Evolutionary conservation across 2,797 vertebrate species (phyloP).

Genomic region (Cossypha caffra): DNA sequence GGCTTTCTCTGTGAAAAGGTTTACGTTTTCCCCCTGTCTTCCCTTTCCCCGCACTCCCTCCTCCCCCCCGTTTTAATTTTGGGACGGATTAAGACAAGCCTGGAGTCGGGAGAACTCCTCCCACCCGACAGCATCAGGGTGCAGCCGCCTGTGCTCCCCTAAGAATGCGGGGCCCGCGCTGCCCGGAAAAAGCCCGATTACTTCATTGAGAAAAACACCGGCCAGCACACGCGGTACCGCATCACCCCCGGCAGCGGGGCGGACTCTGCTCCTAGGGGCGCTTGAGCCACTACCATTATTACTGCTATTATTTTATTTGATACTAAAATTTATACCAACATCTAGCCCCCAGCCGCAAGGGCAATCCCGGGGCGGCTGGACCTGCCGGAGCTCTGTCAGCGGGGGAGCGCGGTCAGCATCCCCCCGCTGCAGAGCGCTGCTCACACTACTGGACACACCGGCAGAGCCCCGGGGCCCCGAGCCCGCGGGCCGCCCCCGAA

Average conservation of each 20-base stretch:
- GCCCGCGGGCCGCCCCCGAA: background rate
- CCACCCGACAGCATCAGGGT: background rate
- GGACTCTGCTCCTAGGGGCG: background rate
- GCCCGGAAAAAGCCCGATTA: background rate
- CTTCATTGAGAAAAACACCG: constrained; percentile 7
- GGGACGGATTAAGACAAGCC: background rate
- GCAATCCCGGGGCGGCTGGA: background rate
- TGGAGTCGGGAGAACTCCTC: background rate
- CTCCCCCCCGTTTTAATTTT: background rate
- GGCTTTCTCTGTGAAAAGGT: background rate
- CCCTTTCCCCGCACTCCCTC: background rate
- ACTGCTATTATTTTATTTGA: background rate
- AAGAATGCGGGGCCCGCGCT: background rate
- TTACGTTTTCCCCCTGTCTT: background rate
- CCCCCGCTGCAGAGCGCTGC: background rate
- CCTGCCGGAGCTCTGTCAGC: background rate
- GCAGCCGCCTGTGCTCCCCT: background rate
- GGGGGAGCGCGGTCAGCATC: background rate
- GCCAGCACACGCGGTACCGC: background rate
- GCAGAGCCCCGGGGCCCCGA: rapidly evolving
- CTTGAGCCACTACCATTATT: background rate
- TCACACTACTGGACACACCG: background rate
- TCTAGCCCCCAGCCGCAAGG: background rate
- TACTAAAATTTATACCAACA: background rate
- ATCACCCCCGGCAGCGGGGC: background rate